Conservation (phyloP, 2,113 vertebrate genomes). For the Procavia capensis region DNA sequence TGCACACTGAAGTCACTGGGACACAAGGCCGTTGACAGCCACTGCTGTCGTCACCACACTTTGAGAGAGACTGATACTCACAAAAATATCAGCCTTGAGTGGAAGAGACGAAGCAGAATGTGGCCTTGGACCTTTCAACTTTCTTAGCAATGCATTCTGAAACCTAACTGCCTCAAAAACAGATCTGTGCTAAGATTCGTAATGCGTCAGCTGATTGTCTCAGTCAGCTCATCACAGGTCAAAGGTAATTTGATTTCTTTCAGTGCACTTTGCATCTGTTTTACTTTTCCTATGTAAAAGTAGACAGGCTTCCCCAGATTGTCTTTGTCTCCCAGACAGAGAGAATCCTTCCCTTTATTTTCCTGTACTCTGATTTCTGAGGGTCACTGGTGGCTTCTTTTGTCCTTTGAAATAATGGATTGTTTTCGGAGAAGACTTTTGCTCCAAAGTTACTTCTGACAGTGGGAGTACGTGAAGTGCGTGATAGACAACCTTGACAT, state of each 20-base stretch:
- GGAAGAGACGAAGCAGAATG: not conserved
- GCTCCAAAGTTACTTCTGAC: not conserved
- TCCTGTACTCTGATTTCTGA: not conserved
- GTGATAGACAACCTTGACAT: not conserved
- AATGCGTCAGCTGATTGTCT: not conserved
- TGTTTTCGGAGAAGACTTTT: not conserved
- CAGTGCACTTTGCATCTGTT: not conserved
- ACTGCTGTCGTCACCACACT: not conserved
- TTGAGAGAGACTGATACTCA: not conserved
- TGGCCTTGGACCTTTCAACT: not conserved
- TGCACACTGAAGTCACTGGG: not conserved
- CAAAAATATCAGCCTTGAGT: not conserved
- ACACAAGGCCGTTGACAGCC: not conserved
- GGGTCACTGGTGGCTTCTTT: not conserved
- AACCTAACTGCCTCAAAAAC: not conserved
- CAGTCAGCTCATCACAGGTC: not conserved
- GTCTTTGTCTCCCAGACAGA: not conserved
- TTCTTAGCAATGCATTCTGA: not conserved
- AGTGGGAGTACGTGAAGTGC: not conserved
- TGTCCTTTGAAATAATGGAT: not conserved
- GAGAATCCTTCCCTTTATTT: not conserved
- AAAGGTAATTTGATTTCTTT: slow-evolving; percentile 4
- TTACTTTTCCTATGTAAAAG: not conserved
- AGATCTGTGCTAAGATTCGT: not conserved
- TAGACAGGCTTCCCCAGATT: not conserved